These are phyloP conservation scores for Cygnus atratus DNA, from an alignment of 2,113 vertebrate species.

Conservation along the genomic window DNA sequence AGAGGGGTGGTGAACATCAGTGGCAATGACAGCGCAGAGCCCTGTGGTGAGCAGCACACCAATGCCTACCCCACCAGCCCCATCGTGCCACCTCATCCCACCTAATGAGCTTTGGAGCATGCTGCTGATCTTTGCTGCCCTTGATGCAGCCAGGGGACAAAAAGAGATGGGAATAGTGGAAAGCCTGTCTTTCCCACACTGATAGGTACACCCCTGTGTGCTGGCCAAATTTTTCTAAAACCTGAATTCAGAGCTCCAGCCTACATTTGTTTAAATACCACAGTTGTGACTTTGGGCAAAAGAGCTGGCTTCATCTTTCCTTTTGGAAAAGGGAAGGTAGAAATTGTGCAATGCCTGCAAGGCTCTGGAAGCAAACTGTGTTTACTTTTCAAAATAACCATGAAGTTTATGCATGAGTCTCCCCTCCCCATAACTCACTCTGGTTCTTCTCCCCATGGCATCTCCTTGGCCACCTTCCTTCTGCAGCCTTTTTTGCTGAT, in stretches of 20 bases:
- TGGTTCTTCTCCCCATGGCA: not conserved
- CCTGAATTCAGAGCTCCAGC: not conserved
- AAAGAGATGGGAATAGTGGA: not conserved
- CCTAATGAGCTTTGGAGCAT: not conserved
- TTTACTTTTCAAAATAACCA: not conserved
- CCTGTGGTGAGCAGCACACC: not conserved
- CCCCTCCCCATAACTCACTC: not conserved
- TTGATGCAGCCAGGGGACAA: not conserved
- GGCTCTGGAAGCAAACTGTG: not conserved
- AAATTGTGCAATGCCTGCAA: not conserved
- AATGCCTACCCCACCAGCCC: not conserved
- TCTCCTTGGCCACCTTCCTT: not conserved
- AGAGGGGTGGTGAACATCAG: too few species aligned
- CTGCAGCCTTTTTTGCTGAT: not conserved
- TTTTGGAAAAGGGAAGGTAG: not conserved
- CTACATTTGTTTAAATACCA: not conserved
- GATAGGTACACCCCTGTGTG: not conserved
- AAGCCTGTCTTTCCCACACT: not conserved
- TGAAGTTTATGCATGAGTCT: not conserved
- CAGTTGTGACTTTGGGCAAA: not conserved
- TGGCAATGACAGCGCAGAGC: too few species aligned
- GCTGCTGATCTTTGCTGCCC: not conserved
- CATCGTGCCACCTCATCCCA: not conserved
- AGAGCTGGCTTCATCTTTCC: not conserved
- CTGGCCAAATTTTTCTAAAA: not conserved